These are phyloP conservation scores for Tenthredo amoena DNA, from an alignment of 2,888 invertebrate species.

Conservation along the genomic window DNA sequence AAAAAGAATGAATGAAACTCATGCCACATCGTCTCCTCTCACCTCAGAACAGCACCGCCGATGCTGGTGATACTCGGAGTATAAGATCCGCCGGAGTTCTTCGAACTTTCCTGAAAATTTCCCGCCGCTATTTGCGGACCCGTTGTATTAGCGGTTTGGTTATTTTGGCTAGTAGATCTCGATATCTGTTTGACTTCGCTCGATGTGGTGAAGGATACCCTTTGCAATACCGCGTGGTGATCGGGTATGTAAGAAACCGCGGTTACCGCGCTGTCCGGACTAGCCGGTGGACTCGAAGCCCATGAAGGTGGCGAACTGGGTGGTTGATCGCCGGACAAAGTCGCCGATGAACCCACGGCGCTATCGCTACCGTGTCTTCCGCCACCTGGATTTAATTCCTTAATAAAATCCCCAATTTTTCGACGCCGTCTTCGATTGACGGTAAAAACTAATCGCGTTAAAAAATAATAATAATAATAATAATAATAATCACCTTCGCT, in stretches of 20 bases:
- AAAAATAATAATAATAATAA: neutral
- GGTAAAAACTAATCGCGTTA: no score
- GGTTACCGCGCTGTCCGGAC: constrained; percentile 80
- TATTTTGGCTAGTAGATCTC: constrained; percentile 65
- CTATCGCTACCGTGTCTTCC: constrained; percentile 81
- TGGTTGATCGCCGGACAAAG: constrained; percentile 79
- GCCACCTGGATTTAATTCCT: constrained; percentile 69
- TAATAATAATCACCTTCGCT: constrained; percentile 70
- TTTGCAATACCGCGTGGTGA: constrained; percentile 79
- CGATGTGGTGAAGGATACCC: constrained; percentile 83
- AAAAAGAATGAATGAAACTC: neutral
- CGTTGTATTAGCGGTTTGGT: constrained; percentile 11
- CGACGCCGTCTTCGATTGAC: no score
- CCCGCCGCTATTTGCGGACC: constrained; percentile 61
- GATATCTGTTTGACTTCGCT: constrained; percentile 80
- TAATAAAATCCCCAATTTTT: neutral
- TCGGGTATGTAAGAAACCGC: constrained; percentile 81
- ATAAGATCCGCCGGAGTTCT: constrained; percentile 64
- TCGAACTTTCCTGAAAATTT: constrained; percentile 57
- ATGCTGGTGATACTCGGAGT: constrained; percentile 83
- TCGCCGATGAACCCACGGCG: constrained; percentile 84
- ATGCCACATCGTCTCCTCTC: neutral
- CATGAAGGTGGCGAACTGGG: constrained; percentile 82
- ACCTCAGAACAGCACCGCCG: constrained; percentile 83
- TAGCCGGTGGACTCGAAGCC: constrained; percentile 82